Evolutionary conservation across 1,140 invertebrate species (phyloP).

Genomic region (Rhyacophila brunnea): DNA sequence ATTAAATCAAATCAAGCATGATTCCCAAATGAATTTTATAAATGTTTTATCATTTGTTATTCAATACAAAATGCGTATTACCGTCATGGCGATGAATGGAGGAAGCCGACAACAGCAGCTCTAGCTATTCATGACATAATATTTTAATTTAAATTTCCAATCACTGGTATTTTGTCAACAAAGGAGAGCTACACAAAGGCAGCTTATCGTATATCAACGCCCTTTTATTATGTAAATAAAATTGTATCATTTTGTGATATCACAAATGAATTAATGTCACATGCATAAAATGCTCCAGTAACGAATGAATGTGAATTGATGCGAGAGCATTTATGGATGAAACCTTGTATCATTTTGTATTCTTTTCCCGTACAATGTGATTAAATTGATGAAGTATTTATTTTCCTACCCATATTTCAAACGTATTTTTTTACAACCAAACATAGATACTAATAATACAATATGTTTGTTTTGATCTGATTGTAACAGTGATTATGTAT

Average conservation of each 20-base stretch:
- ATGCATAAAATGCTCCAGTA: conserved; percentile 18
- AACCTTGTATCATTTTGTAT: neutral
- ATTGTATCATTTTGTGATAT: conserved; percentile 27
- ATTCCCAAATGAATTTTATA: too few relatives aligned
- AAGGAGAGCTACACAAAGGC: conserved; percentile 17
- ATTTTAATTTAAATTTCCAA: conserved; percentile 27
- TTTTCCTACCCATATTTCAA: too few relatives aligned
- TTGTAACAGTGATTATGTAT: too few relatives aligned
- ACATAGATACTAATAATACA: too few relatives aligned
- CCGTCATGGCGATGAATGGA: conserved; percentile 5
- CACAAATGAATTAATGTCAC: conserved; percentile 24
- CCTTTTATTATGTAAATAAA: conserved; percentile 30
- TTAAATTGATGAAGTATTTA: too few relatives aligned
- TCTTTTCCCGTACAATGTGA: too few relatives aligned
- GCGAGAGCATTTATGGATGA: neutral
- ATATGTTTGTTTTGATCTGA: too few relatives aligned
- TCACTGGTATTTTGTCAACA: conserved; percentile 19
- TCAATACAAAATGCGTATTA: conserved; percentile 16
- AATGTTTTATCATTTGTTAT: neutral
- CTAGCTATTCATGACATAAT: conserved; percentile 17
- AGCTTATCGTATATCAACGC: conserved; percentile 24
- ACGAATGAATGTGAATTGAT: conserved; percentile 19
- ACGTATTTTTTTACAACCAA: too few relatives aligned
- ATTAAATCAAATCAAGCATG: too few relatives aligned
- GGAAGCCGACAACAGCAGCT: neutral